Evolutionary conservation across 2,113 vertebrate genomes (phyloP).

Genomic region (Elanoides forficatus): DNA sequence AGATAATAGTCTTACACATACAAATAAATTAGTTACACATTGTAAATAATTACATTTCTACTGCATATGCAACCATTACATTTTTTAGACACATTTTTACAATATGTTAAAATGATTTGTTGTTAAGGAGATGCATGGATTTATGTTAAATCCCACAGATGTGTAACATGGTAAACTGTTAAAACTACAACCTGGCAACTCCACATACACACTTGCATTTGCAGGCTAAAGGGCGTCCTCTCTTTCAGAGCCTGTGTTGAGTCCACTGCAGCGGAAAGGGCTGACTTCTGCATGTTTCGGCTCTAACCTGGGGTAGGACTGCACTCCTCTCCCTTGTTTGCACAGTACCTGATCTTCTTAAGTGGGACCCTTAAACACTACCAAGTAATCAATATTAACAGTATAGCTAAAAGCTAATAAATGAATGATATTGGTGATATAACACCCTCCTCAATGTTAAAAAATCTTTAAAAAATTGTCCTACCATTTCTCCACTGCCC

Average conservation of each 20-base stretch:
- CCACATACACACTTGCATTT: background rate
- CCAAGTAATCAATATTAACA: background rate
- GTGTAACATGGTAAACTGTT: background rate
- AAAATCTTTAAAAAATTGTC: background rate
- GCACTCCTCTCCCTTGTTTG: background rate
- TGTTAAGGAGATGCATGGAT: background rate
- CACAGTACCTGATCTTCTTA: background rate
- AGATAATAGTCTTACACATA: background rate
- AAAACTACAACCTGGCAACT: background rate
- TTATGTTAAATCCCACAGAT: background rate
- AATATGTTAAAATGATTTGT: background rate
- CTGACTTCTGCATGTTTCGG: background rate
- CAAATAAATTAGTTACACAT: background rate
- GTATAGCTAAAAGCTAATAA: background rate
- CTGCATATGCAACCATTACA: background rate
- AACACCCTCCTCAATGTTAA: background rate
- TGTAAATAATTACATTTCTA: background rate
- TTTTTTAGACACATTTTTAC: background rate
- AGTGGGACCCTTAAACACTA: background rate
- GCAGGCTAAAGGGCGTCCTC: background rate
- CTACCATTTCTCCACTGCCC: background rate
- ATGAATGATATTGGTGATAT: background rate
- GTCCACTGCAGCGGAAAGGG: background rate
- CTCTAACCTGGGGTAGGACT: background rate
- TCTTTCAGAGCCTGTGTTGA: background rate